A percentile compares a stretch with the other conserved stretches of the same genome.
Conservation (phyloP, 2,797 vertebrate genomes). For the Falco cherrug region DNA sequence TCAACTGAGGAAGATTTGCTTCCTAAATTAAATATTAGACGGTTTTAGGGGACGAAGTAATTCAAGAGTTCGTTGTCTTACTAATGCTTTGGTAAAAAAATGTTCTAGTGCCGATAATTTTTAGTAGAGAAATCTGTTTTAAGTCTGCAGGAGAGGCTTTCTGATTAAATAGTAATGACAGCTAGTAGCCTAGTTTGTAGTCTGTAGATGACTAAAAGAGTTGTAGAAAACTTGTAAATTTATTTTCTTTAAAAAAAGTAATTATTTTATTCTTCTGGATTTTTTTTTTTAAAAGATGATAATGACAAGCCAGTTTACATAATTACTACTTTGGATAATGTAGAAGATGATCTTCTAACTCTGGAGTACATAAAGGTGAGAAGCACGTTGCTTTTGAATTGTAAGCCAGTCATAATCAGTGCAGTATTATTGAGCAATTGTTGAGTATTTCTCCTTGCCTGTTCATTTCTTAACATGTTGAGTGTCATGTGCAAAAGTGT, state of each 20-base stretch:
- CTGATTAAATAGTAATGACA: neutral
- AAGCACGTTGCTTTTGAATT: neutral
- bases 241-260: neutral
- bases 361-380: conserved; percentile 91
- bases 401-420: neutral
- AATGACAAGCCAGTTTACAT: conserved; percentile 89
- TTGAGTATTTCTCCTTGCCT: neutral
- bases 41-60: neutral
- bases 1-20: neutral
- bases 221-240: neutral
- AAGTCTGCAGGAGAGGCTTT: neutral
- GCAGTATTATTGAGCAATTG: neutral
- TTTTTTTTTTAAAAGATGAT: conserved; percentile 79
- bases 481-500: neutral
- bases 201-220: neutral
- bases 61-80: neutral
- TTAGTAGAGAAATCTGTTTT: neutral
- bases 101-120: neutral
- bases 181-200: neutral
- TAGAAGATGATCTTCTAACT: conserved; percentile 89
- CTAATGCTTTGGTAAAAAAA: neutral
- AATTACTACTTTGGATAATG: conserved; percentile 94
- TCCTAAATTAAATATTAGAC: neutral
- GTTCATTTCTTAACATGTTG: neutral
- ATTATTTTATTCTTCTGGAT: neutral